Evolutionary conservation across 1,140 invertebrate genomes (phyloP).

Genomic region (Asbolus verrucosus): DNA sequence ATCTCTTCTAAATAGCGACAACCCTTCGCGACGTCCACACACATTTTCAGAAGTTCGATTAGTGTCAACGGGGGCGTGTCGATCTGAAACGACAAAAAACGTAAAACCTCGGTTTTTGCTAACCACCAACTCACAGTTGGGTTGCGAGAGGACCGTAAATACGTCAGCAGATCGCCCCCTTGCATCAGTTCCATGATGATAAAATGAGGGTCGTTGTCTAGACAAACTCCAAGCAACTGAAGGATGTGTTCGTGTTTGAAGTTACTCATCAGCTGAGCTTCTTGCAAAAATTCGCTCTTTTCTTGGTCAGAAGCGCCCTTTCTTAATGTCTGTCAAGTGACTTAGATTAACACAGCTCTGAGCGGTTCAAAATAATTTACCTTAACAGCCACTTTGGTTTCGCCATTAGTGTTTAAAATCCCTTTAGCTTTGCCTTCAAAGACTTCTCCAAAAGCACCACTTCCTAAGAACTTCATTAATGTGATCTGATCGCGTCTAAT

Average conservation of each 20-base stretch:
- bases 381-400: conserved; percentile 86
- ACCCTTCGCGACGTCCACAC: conserved; percentile 93
- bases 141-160: conserved; percentile 82
- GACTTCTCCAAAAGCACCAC: conserved; percentile 97
- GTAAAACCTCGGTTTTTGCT: too few relatives aligned
- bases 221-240: conserved; percentile 90
- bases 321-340: conserved; percentile 79
- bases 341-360: conserved; percentile 42
- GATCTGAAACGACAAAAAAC: conserved; percentile 50
- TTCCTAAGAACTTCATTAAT: conserved; percentile 89
- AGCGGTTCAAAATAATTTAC: conserved; percentile 65
- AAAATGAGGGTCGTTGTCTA: conserved; percentile 92
- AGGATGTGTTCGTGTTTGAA: conserved; percentile 97
- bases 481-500: conserved; percentile 83
- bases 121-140: conserved; percentile 69
- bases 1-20: conserved; percentile 94
- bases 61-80: conserved; percentile 72
- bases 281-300: conserved; percentile 95
- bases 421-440: conserved; percentile 87
- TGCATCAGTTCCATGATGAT: conserved; percentile 98
- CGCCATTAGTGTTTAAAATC: conserved; percentile 68
- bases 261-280: conserved; percentile 96
- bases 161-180: conserved; percentile 93
- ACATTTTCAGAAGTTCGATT: conserved; percentile 90
- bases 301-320: conserved; percentile 93